Evolutionary conservation across 2,888 invertebrate species (phyloP).

Genomic region (Eurois occulta): DNA sequence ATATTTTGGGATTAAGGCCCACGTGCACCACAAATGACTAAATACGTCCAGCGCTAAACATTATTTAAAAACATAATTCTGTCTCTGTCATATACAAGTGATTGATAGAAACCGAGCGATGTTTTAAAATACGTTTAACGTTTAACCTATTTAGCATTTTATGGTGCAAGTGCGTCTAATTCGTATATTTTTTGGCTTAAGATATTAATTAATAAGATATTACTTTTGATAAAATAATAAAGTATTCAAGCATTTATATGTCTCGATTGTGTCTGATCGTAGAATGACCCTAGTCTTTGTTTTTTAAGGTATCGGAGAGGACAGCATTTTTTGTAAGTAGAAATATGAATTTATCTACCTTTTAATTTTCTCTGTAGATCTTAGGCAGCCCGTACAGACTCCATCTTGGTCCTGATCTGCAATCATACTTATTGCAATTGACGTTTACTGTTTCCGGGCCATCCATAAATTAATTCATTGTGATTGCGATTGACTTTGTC

Average conservation of each 20-base stretch:
- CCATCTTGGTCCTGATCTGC: not conserved
- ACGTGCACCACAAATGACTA: not conserved
- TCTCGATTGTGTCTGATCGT: slow-evolving; percentile 43
- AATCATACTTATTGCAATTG: not conserved
- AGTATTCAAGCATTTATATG: not conserved
- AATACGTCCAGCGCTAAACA: not conserved
- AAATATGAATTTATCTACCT: slow-evolving; percentile 8
- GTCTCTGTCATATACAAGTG: not conserved
- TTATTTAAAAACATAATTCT: not conserved
- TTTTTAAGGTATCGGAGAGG: slow-evolving; percentile 60
- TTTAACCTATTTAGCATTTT: not conserved
- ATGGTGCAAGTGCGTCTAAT: not conserved
- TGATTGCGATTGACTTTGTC: not conserved
- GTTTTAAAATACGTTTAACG: not conserved
- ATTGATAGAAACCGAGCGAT: not conserved
- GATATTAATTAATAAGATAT: not conserved
- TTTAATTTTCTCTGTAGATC: not conserved
- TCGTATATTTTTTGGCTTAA: not conserved
- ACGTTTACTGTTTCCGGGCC: not conserved
- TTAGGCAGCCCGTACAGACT: not conserved
- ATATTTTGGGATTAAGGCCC: not conserved
- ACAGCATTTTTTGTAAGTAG: slow-evolving; percentile 60
- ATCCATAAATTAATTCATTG: not conserved
- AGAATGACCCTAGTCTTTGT: slow-evolving; percentile 59
- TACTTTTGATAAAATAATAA: not conserved